Evolutionary conservation across 2,113 vertebrate species (phyloP).

Genomic region (Lophotis ruficrista): DNA sequence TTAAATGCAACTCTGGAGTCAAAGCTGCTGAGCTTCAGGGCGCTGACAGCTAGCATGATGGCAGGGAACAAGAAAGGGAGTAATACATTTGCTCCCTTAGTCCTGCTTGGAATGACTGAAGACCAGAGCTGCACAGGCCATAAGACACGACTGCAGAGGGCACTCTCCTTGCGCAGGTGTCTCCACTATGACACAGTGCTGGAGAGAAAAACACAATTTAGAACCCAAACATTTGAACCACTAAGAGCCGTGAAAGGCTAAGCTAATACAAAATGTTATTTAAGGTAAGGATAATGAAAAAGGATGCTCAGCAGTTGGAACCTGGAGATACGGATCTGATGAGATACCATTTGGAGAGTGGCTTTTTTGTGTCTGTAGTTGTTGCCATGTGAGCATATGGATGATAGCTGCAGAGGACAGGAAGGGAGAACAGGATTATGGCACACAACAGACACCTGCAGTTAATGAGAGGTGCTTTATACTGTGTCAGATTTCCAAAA

Average conservation of each 20-base stretch:
- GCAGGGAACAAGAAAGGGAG: background rate
- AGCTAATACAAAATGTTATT: background rate
- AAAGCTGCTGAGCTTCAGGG: background rate
- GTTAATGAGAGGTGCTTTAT: background rate
- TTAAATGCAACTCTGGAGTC: background rate
- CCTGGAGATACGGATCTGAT: background rate
- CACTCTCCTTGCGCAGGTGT: background rate
- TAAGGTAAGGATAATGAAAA: background rate
- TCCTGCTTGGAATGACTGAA: background rate
- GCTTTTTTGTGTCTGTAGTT: background rate
- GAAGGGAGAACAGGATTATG: background rate
- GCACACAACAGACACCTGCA: background rate
- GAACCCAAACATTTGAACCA: background rate
- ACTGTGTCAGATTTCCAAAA: background rate
- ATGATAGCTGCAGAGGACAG: background rate
- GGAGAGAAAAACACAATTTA: background rate
- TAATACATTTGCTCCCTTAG: background rate
- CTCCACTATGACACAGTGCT: rapidly evolving
- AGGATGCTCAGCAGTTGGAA: background rate
- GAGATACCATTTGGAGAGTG: background rate
- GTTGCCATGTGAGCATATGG: background rate
- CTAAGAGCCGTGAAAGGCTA: background rate
- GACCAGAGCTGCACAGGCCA: background rate
- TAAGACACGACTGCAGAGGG: background rate
- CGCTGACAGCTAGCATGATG: rapidly evolving